Percentiles rank a stretch among this genome's conserved stretches.
phyloP scores from a whole-genome alignment of 2,888 invertebrate genomes.

The Keiferia lycopersicella region DNA sequence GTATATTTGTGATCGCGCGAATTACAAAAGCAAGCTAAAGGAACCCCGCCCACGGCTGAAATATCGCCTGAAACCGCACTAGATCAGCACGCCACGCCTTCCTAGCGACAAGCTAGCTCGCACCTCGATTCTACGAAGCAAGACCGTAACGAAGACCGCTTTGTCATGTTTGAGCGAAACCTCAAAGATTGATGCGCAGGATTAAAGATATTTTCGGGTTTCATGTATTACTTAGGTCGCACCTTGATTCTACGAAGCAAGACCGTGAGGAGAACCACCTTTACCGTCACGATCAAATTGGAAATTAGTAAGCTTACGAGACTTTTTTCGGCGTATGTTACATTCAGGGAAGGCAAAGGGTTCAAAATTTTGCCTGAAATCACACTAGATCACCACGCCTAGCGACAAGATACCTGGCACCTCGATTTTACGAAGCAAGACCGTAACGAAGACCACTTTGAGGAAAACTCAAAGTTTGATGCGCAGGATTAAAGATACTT shows the following conservation, averaged over 20 bases:
- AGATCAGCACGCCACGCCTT: constrained; percentile 9
- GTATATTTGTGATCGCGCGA: constrained; percentile 1
- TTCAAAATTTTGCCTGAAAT: background rate
- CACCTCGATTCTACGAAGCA: background rate
- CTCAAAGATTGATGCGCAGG: too few species aligned
- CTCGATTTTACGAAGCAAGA: background rate
- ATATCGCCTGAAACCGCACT: background rate
- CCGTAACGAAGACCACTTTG: background rate
- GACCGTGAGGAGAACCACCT: too few species aligned
- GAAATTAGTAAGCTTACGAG: too few species aligned
- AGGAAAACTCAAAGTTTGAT: background rate
- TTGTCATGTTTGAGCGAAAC: too few species aligned
- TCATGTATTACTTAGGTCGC: too few species aligned
- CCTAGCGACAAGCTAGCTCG: background rate
- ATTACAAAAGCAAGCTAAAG: constrained; percentile 5
- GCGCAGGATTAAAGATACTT: background rate
- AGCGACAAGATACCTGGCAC: background rate
- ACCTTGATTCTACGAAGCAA: too few species aligned
- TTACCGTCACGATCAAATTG: too few species aligned
- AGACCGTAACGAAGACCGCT: background rate
- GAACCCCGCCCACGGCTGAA: background rate
- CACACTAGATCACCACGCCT: constrained; percentile 5
- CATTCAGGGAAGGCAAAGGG: too few species aligned
- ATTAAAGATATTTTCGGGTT: background rate
- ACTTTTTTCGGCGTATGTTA: too few species aligned